Percentiles rank a stretch among this genome's conserved stretches.
phyloP scores from a whole-genome alignment of 2,113 vertebrate species.

The Pedionomus torquatus region DNA sequence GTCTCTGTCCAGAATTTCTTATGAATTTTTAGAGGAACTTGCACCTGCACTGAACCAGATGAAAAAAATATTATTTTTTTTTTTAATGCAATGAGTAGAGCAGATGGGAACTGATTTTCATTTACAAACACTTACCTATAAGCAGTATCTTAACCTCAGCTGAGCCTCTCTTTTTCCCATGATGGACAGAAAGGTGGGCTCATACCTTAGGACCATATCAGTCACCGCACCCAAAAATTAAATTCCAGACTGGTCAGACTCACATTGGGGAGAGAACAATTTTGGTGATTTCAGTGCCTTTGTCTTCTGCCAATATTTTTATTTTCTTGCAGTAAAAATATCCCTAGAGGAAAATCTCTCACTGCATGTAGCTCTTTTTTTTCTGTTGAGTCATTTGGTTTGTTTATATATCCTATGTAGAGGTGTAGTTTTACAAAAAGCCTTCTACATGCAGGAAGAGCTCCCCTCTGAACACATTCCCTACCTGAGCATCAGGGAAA shows the following conservation, averaged over 20 bases:
- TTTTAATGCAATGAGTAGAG: not conserved
- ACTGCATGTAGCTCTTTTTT: not conserved
- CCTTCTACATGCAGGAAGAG: conserved; percentile 6
- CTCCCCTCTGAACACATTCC: not conserved
- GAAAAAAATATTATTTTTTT: conserved; percentile 2
- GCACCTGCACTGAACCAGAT: not conserved
- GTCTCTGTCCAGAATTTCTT: conserved; percentile 12
- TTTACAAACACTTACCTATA: not conserved
- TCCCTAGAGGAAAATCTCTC: not conserved
- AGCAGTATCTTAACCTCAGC: not conserved
- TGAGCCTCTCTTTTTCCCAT: not conserved
- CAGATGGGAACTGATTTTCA: not conserved
- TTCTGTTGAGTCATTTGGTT: conserved; percentile 43
- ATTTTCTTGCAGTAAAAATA: conserved; percentile 43
- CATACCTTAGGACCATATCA: not conserved
- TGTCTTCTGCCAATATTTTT: not conserved
- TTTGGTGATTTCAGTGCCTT: not conserved
- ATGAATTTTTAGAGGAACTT: not conserved
- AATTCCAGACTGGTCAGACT: not conserved
- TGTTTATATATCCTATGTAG: conserved; percentile 10
- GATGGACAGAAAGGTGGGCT: not conserved
- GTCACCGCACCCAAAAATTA: not conserved
- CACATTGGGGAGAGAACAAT: not conserved
- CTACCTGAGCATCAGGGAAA: conserved; percentile 37
- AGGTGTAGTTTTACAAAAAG: conserved; percentile 29